A percentile compares a stretch with the other conserved stretches of the same genome.
phyloP scores from a whole-genome alignment of 92 coral and sea anemone genomes.

The Porites divaricata region DNA sequence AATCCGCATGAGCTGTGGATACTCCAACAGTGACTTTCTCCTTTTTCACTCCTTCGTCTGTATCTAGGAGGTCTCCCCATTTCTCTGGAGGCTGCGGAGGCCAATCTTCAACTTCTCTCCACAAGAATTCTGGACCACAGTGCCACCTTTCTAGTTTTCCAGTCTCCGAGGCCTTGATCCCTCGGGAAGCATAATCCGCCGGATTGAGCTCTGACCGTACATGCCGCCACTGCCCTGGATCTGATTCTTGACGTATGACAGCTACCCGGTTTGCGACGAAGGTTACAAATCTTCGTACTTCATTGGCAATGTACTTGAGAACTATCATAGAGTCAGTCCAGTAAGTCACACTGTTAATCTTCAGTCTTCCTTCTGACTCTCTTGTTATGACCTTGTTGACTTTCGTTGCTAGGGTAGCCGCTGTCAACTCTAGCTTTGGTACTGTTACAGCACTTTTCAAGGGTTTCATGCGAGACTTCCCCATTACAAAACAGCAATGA shows the following conservation, averaged over 20 bases:
- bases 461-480: slow-evolving; percentile 68
- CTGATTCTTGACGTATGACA: slow-evolving; percentile 51
- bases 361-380: slow-evolving; percentile 45
- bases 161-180: slow-evolving; percentile 58
- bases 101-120: slow-evolving; percentile 59
- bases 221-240: slow-evolving; percentile 66
- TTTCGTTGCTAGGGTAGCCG: slow-evolving; percentile 53
- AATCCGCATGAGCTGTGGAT: slow-evolving; percentile 32
- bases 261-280: slow-evolving; percentile 71
- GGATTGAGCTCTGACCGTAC: slow-evolving; percentile 60
- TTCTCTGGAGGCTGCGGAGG: slow-evolving; percentile 65
- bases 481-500: slow-evolving; percentile 47
- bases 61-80: slow-evolving; percentile 15
- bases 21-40: slow-evolving; percentile 36
- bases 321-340: slow-evolving; percentile 79
- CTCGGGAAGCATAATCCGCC: slow-evolving; percentile 71
- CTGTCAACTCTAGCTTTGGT: slow-evolving; percentile 66
- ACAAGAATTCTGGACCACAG: slow-evolving; percentile 66
- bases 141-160: slow-evolving; percentile 61
- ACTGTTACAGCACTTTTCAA: slow-evolving; percentile 56
- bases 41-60: slow-evolving; percentile 61
- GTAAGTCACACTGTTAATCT: slow-evolving; percentile 53
- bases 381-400: slow-evolving; percentile 50
- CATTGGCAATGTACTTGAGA: slow-evolving; percentile 55
- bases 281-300: slow-evolving; percentile 55